Base-by-base conservation (phyloP, 2,888 invertebrate genomes). In the Nasonia oneida region DNA sequence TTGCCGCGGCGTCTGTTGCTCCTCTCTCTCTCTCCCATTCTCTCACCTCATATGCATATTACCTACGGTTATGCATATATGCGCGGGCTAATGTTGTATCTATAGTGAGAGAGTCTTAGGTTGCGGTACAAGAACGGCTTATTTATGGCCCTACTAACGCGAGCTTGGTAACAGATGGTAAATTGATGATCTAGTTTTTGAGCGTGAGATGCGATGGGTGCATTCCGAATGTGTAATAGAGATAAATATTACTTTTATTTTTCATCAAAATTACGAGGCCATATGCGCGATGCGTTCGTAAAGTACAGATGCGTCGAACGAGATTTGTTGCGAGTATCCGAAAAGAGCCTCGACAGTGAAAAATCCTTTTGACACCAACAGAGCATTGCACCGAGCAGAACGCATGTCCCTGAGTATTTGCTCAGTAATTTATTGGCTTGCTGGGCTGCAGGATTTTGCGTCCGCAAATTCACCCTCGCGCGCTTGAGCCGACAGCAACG, bases 391-490 rank as follows among this genome's bases (percentile, higher is more conserved):
- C n/a, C 29, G 33, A 29, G 14, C 29, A 64, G 14, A 67, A 18
- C 15, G 42, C 61, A 8, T 29, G 53, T 73, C 84, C 64, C 73
- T 64, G 87, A 70, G 85, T 87, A 86, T 89, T 89, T 88, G 86
- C 82, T 86, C 79, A 29, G 53, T 86, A 87, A 88, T 89, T 89
- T 88, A 88, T 89, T 87, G 87, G 86, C 85, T 86, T 78, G 83
- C 87, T 29, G 12, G 61, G 37, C 50, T 61, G 29, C 29, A 70
- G 76, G 81, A 53, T 73, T 64, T 75, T 33, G 47, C 75, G 23
- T 64, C 73, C 15, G 78, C 61, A 67, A 75, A 75, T 67, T 64
- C 75, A 47, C 29, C 75, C 75, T 50, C 81, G 10, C 29, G 64
- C 33, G 77, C 29, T 18, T 33, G 23, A 14, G 12, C 57, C 57